phyloP scores from a whole-genome alignment of 2,113 vertebrate genomes.

The Orthochromis malagaraziensis region DNA sequence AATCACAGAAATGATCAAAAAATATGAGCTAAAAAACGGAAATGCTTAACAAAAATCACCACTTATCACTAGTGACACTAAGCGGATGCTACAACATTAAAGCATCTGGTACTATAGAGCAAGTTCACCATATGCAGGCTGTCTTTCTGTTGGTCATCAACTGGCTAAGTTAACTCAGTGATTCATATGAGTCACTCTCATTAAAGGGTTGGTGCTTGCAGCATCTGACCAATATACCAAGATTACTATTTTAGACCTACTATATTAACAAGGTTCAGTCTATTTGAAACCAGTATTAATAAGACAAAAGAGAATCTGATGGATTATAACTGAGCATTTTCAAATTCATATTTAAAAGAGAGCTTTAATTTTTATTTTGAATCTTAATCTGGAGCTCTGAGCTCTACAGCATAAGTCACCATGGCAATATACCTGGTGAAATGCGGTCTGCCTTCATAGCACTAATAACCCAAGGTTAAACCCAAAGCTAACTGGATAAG shows the following conservation, averaged over 20 bases:
- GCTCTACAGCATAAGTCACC: background rate
- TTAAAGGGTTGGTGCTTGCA: background rate
- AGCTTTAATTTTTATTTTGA: background rate
- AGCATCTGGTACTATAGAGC: background rate
- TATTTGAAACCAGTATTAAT: background rate
- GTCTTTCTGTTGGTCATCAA: background rate
- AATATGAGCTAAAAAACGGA: background rate
- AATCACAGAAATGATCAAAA: background rate
- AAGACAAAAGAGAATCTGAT: background rate
- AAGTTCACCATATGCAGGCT: background rate
- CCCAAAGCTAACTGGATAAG: background rate
- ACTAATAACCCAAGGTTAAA: background rate
- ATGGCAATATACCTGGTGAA: background rate
- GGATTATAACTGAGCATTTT: background rate
- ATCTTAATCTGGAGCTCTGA: background rate
- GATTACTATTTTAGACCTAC: background rate
- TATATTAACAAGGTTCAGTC: background rate
- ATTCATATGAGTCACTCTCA: background rate
- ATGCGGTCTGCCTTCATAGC: background rate
- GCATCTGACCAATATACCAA: background rate
- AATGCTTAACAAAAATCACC: background rate
- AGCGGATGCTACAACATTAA: background rate
- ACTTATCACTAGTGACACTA: background rate
- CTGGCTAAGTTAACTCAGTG: background rate
- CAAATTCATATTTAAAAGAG: background rate